Evolutionary conservation across 2,113 vertebrate genomes (phyloP), one percentile per base, ranked within the genome.

Genomic region (Murina feae): DNA sequence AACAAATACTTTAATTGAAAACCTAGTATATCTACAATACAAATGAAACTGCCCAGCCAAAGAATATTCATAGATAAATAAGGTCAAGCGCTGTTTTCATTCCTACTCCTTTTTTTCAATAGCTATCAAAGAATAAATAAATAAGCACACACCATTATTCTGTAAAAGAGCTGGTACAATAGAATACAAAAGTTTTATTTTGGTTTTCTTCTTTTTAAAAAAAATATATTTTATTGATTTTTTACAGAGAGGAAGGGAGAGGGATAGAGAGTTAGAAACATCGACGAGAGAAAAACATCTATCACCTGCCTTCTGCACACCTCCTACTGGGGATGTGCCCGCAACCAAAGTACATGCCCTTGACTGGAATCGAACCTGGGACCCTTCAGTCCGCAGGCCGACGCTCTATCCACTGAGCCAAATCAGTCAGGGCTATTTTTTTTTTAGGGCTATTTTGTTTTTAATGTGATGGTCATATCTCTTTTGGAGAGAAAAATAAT

Each of bases 1-100:
- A 69, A 58, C 51, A 71, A 76, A 65, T 44, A 23, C 42, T 82
- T 78, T 94, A 93, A 90, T 86, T 94, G 90, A 90, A 58, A 21
- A 81, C 72, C 12, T 84, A 37, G 37, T 13, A 13, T 82, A 76
- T 32, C 32, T 55, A 63, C 1, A 63, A 80, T 35, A 79, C 37
- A 89, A 91, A 76, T 44, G 4, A 86, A 88, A 79, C 12, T 68
- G 6, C 23, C 74, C 32, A 86, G 12, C 17, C 11, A 60, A 90
- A 86, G 9, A 8, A 37, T n/a, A 93, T 12, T 44, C 18, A 84
- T 18, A 51, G 47, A 58, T 37, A 21, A 88, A 7, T 81, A 80
- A 81, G 4, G 66, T 6, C 83, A 88, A 85, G 13, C 49, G 32
- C 9, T 65, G 17, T n/a, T 23, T 78, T 12, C 10, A 79, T 69